Percentiles rank a stretch among this genome's conserved stretches.
phyloP scores from a whole-genome alignment of 2,113 vertebrate species.

The Tricholaema leucomelas region DNA sequence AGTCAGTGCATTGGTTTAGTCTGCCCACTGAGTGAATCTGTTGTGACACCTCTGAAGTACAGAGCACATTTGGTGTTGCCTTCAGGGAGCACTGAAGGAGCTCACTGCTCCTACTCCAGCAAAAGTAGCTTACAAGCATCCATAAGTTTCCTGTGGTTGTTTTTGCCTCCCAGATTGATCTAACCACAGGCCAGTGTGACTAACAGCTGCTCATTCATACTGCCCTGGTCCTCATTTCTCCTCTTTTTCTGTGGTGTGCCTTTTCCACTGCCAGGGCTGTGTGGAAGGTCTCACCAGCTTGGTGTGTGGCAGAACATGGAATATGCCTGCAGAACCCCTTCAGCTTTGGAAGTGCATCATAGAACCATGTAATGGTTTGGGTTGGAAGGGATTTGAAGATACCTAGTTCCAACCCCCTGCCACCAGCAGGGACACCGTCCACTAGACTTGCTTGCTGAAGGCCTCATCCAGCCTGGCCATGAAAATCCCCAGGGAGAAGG shows the following conservation, averaged over 20 bases:
- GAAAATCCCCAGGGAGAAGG: too few species aligned
- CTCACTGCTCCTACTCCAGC: not conserved
- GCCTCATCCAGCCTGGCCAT: too few species aligned
- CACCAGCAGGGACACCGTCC: too few species aligned
- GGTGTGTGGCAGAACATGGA: accelerated
- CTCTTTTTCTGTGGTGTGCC: not conserved
- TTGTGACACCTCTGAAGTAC: not conserved
- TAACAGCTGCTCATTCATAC: not conserved
- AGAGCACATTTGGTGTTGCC: not conserved
- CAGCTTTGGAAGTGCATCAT: too few species aligned
- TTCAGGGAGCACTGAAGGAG: not conserved
- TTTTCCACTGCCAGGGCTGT: not conserved
- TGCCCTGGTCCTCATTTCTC: not conserved
- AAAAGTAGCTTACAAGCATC: not conserved
- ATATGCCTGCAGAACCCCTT: accelerated
- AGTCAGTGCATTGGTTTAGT: not conserved
- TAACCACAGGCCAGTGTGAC: accelerated
- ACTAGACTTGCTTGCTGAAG: too few species aligned
- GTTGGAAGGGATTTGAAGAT: too few species aligned
- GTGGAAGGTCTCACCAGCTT: not conserved
- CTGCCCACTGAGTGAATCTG: accelerated
- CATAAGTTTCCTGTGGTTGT: not conserved
- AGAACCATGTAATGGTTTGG: too few species aligned
- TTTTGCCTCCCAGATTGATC: not conserved
- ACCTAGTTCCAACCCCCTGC: too few species aligned